Evolutionary conservation across 2,888 invertebrate genomes (phyloP).

Genomic region (Philereme transversata): DNA sequence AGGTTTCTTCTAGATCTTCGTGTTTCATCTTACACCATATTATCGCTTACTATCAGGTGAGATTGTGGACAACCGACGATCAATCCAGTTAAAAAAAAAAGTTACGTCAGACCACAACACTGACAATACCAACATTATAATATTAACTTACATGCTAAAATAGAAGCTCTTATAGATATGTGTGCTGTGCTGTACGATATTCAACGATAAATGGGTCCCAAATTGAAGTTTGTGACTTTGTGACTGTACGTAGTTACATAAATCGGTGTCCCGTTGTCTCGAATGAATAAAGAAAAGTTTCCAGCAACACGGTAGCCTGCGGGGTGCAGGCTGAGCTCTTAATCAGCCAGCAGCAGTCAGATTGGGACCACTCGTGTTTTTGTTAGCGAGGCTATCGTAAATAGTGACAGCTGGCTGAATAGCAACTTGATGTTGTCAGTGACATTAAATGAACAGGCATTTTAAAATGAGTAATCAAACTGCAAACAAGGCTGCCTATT

Average conservation of each 20-base stretch:
- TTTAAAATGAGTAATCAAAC: neutral
- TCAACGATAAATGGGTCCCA: too few relatives aligned
- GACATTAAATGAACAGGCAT: neutral
- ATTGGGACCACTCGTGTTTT: slow-evolving; percentile 2
- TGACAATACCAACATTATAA: too few relatives aligned
- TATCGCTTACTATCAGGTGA: too few relatives aligned
- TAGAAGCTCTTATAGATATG: too few relatives aligned
- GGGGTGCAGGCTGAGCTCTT: slow-evolving; percentile 33
- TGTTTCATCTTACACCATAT: too few relatives aligned
- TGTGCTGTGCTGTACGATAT: too few relatives aligned
- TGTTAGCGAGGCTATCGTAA: neutral
- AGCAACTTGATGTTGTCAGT: neutral
- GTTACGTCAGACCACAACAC: too few relatives aligned
- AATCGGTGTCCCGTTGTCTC: slow-evolving; percentile 45
- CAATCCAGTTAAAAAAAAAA: too few relatives aligned
- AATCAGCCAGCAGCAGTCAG: slow-evolving; percentile 2
- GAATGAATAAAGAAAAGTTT: slow-evolving; percentile 53
- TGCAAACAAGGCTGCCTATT: too few relatives aligned
- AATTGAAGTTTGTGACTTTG: neutral
- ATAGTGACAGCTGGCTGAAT: neutral
- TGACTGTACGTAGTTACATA: neutral
- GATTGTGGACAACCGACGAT: too few relatives aligned
- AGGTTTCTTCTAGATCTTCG: too few relatives aligned
- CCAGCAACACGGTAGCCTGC: slow-evolving; percentile 48
- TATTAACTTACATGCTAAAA: too few relatives aligned